Evolutionary conservation across 2,888 invertebrate genomes (phyloP).

Genomic region (Troides aeacus): DNA sequence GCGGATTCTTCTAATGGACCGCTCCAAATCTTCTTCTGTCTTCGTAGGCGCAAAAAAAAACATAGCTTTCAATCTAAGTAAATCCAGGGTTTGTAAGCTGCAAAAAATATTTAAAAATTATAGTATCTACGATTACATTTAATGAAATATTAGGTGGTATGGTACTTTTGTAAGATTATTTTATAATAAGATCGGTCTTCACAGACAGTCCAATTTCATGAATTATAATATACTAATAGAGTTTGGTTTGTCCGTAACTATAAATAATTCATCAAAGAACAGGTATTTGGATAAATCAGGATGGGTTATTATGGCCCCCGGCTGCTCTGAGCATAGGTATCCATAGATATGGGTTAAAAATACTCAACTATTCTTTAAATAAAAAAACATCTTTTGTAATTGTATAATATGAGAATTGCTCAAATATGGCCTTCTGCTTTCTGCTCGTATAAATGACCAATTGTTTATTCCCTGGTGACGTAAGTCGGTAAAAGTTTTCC

Average conservation of each 20-base stretch:
- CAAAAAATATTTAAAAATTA: slow-evolving; percentile 4
- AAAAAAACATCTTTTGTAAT: not conserved
- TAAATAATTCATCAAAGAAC: too few relatives aligned
- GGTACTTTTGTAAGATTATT: too few relatives aligned
- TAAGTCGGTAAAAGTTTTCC: slow-evolving; percentile 74
- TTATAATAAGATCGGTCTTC: too few relatives aligned
- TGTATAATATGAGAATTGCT: slow-evolving; percentile 56
- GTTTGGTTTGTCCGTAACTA: too few relatives aligned
- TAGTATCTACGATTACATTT: too few relatives aligned
- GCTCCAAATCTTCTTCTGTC: slow-evolving; percentile 31
- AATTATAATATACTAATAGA: too few relatives aligned
- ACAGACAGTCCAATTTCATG: too few relatives aligned
- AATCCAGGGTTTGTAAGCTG: not conserved
- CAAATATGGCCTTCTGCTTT: slow-evolving; percentile 62
- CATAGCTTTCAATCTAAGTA: not conserved
- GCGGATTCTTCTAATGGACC: slow-evolving; percentile 67
- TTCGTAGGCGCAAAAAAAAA: slow-evolving; percentile 15
- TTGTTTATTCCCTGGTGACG: slow-evolving; percentile 74
- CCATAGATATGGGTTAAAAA: too few relatives aligned
- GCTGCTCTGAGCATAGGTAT: too few relatives aligned
- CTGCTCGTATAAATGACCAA: slow-evolving; percentile 67
- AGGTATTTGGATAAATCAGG: too few relatives aligned
- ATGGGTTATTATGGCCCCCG: too few relatives aligned
- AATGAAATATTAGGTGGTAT: too few relatives aligned
- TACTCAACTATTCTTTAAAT: not conserved